Conservation (phyloP, 1,140 invertebrate genomes). For the Drosophila littoralis region DNA sequence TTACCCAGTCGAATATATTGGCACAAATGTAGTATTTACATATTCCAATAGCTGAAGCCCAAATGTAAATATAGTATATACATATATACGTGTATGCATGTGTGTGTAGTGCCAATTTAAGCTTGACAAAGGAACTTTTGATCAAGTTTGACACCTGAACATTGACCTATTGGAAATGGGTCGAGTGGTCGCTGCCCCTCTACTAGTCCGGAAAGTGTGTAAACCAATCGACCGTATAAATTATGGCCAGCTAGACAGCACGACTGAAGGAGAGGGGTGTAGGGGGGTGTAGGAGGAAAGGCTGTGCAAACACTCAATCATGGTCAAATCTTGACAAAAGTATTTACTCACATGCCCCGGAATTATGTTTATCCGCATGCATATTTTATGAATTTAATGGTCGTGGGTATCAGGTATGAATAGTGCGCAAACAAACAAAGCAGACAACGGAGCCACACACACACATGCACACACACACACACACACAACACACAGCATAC, state of each 20-base stretch:
- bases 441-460: constrained; percentile 48
- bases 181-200: constrained; percentile 22
- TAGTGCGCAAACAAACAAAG: constrained; percentile 41
- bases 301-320: constrained; percentile 67
- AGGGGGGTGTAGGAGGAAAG: neutral
- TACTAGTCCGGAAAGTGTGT: constrained; percentile 46
- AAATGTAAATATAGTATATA: neutral
- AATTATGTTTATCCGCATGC: constrained; percentile 80
- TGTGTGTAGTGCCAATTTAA: neutral
- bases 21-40: constrained; percentile 16
- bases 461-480: constrained; percentile 37
- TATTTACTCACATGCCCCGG: constrained; percentile 71
- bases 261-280: neutral
- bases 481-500: constrained; percentile 17
- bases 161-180: constrained; percentile 31
- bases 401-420: constrained; percentile 46
- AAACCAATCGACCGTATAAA: constrained; percentile 76
- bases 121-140: neutral
- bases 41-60: neutral
- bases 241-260: constrained; percentile 61
- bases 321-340: constrained; percentile 76
- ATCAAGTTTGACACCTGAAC: constrained; percentile 42
- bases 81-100: neutral
- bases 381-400: constrained; percentile 80
- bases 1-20: constrained; percentile 5